A percentile compares a stretch with the other conserved stretches of the same genome.
phyloP scores from a whole-genome alignment of 2,888 invertebrate genomes.

The Dolichopus griseipennis region DNA sequence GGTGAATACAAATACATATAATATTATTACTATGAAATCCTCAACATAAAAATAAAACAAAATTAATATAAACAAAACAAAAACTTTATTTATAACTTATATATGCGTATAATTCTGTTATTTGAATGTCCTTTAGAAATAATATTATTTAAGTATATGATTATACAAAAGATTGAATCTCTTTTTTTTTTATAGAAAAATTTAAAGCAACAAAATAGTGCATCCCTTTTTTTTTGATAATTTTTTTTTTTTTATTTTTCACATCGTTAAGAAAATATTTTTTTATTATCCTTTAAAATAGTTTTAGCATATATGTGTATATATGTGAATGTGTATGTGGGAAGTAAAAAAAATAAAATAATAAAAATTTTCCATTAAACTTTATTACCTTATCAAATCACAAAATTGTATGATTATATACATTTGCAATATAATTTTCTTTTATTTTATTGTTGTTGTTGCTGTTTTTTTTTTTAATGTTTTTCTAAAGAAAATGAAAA shows the following conservation, averaged over 20 bases:
- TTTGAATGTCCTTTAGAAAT: background rate
- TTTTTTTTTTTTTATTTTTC: background rate
- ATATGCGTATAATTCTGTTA: background rate
- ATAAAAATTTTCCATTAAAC: background rate
- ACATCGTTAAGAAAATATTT: conserved; percentile 1
- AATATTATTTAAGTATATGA: background rate
- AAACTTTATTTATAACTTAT: background rate
- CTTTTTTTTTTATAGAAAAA: background rate
- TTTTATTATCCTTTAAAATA: background rate
- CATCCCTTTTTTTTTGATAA: background rate
- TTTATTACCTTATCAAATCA: conserved; percentile 6
- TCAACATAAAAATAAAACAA: background rate
- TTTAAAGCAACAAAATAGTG: background rate
- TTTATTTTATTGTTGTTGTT: background rate
- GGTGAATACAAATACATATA: too few relatives aligned
- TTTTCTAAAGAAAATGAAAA: background rate
- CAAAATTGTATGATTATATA: background rate
- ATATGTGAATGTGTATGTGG: background rate
- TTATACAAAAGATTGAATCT: background rate
- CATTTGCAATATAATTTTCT: background rate
- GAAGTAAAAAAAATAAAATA: background rate
- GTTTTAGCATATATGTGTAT: background rate
- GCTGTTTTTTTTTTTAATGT: background rate
- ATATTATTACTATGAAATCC: background rate
- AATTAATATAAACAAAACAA: background rate